Base-by-base conservation (phyloP, 2,888 invertebrate species). In the Plebejus melissa region DNA sequence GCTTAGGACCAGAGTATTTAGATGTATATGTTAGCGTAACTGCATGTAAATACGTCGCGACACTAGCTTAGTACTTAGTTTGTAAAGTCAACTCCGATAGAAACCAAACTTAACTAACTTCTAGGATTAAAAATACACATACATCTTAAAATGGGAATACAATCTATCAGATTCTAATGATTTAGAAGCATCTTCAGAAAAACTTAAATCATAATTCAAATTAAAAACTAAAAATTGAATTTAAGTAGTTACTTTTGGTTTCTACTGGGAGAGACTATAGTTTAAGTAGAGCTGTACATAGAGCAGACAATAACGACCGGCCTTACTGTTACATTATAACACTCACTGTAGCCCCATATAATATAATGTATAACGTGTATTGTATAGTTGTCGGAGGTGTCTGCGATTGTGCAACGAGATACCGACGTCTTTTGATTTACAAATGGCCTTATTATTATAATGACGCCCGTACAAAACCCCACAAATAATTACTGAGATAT, bases 41-140 rank as follows among this genome's bases (percentile, higher is more conserved):
- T 75, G 80, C 77, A 79, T 81, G 81, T 82, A 81, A 79, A 82
- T 81, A 82, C 78, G 76, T 79, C 77, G 77, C 50, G 50, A 32
- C 22, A 28, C 22, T 71, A 71, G 22, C 22, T n/a, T 13, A 50
- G 72, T 72, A 65, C 32, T n/a, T n/a, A n/a, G n/a, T n/a, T n/a
- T 36, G 65, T 32, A 13, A 32, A 28, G 58, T 58, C 58, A 4
- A 1, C 13, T 65, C 11, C 13, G 32, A 32, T 65, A 36, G 32
- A 65, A 65, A 65, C 65, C 65, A 32, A 36, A 32, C 22, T 22
- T 22, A 65, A 65, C 13, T 13, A 32, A 36, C 13, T 11, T 32
- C 2, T 46, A 9, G 2, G 46, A 46, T 46, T 11, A 46, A 9
- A 46, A 46, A 46, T 2, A 46, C 38, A 38, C 38, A 5, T 38